Conservation (phyloP, 2,888 invertebrate species). For the Diplazon laetatorius region DNA sequence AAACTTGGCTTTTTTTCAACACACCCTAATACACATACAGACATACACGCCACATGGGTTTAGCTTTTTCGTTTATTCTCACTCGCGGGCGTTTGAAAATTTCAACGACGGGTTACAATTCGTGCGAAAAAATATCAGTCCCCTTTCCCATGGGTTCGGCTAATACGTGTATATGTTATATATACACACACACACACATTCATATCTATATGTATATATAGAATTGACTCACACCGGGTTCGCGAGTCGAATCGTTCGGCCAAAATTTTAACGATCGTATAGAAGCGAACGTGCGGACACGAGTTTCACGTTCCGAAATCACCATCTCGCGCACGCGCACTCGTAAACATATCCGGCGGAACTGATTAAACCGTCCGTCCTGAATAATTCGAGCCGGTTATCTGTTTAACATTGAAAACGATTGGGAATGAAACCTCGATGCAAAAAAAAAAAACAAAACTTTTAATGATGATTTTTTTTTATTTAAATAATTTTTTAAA, state of each 20-base stretch:
- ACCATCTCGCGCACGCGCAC: slow-evolving; percentile 51
- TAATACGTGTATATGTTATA: background rate
- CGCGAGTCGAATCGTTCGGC: slow-evolving; percentile 46
- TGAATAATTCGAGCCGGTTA: slow-evolving; percentile 21
- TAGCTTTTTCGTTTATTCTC: slow-evolving; percentile 18
- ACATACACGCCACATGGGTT: background rate
- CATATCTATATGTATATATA: background rate
- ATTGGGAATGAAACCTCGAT: slow-evolving; percentile 17
- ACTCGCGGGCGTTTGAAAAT: slow-evolving; percentile 33
- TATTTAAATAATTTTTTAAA: too few species aligned
- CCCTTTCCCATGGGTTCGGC: slow-evolving; percentile 59
- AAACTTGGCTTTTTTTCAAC: too few species aligned
- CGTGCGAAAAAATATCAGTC: slow-evolving; percentile 66
- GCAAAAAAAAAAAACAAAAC: background rate
- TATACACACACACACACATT: background rate
- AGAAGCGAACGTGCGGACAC: slow-evolving; percentile 15
- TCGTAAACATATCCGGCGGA: slow-evolving; percentile 47
- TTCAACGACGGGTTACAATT: slow-evolving; percentile 56
- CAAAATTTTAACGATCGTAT: slow-evolving; percentile 58
- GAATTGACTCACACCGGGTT: background rate
- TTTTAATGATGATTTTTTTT: slow-evolving; percentile 17
- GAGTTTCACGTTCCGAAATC: slow-evolving; percentile 27
- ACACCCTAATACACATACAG: too few species aligned
- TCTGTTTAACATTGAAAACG: slow-evolving; percentile 41
- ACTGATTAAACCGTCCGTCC: slow-evolving; percentile 39